Evolutionary conservation across 1,140 invertebrate genomes (phyloP), one percentile per base, ranked within the genome.

Genomic region (Drosophila fuyamai): DNA sequence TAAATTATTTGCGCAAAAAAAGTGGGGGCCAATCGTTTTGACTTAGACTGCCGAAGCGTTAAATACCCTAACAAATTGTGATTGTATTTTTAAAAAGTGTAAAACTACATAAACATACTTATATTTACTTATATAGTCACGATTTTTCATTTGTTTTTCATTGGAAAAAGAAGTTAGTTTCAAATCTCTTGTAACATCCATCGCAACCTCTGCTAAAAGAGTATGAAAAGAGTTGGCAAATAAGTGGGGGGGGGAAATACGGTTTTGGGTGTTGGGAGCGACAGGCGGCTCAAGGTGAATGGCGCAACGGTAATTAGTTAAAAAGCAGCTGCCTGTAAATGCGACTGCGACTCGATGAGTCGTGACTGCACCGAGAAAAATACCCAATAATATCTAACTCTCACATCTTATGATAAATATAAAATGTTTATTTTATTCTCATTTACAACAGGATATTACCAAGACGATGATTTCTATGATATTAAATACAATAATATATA

Each of bases 301-400:
- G 83, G 83, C 78, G 74, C 77, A 77, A 76, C 72, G 83, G 84
- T 86, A 86, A 86, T 86, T 86, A 86, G 79, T 86, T 86, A 82
- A 82, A 86, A 82, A 88, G 76, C 83, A 60, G 76, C 71, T 72
- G 72, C 60, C 71, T 51, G 50, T 53, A 38, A 68, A 61, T 68
- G 57, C 57, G 63, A 70, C 53, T 67, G 66, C 18, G 58, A 62
- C 58, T 59, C 72, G 61, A 59, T 76, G 73, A 67, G 35, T 75
- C 71, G 76, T 74, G 61, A 79, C 43, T 47, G 47, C 29, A 56
- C 50, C 50, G 53, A n/a, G 41, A 60, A 40, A 68, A 66, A 66
- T n/a, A 9, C 0, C 5, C 12, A 6, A 2, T 32, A 2, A 13
- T 2, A 13, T 12, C 3, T 4, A 13, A 23, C 23, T 46, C 8